A percentile compares a stretch with the other conserved stretches of the same genome.
Conservation (phyloP, 2,888 invertebrate genomes). For the Beris morrisii region DNA sequence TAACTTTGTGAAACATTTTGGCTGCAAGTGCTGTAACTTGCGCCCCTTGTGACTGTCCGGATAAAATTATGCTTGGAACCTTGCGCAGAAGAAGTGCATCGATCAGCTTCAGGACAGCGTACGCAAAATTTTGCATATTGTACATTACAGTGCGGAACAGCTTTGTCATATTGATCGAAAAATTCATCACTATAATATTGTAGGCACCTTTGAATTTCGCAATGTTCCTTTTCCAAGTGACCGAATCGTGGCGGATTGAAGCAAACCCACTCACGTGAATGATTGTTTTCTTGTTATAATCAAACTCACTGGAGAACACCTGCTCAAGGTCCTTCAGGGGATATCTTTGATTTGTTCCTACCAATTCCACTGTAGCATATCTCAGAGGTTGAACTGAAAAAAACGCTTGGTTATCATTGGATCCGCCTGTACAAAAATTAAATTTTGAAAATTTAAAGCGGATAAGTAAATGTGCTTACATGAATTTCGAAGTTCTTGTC, state of each 20-base stretch:
- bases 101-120: constrained; percentile 4
- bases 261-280: constrained; percentile 12
- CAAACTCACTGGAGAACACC: not conserved
- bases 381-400: not conserved
- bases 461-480: not conserved
- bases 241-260: not conserved
- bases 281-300: constrained; percentile 5
- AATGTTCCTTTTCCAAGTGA: not conserved
- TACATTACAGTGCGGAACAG: constrained; percentile 6
- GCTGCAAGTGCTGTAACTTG: constrained; percentile 21
- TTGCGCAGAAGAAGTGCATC: not conserved
- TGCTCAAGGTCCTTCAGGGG: constrained; percentile 1
- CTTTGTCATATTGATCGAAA: constrained; percentile 1
- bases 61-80: not conserved
- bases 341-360: not conserved
- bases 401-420: constrained; percentile 8
- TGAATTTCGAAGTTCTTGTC: not conserved
- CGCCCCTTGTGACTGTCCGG: constrained; percentile 24
- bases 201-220: not conserved
- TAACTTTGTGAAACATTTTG: constrained; percentile 7
- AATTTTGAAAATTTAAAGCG: not conserved
- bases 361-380: constrained; percentile 6
- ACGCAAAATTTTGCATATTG: constrained; percentile 7
- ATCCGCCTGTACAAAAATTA: not conserved
- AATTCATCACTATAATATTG: constrained; percentile 15